Evolutionary conservation across 2,797 vertebrate genomes (phyloP).

Genomic region (Tragelaphus eurycerus): DNA sequence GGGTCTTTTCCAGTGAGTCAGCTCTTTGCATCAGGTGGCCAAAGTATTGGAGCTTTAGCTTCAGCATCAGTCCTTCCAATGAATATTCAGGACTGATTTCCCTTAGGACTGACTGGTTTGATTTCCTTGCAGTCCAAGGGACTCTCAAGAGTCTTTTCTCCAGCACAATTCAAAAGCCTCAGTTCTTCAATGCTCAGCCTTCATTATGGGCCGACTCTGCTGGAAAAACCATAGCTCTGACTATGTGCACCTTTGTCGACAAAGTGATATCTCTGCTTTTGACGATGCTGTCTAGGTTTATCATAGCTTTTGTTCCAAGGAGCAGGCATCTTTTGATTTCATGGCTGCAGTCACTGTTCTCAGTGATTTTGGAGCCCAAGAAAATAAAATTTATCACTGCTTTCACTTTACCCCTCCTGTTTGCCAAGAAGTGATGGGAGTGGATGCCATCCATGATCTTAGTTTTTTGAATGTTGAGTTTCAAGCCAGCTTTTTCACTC

Average conservation of each 20-base stretch:
- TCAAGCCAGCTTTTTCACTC: neutral
- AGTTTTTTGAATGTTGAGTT: neutral
- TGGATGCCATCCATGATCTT: neutral
- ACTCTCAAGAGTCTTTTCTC: neutral
- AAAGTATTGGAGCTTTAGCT: neutral
- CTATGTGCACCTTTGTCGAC: neutral
- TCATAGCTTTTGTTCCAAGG: neutral
- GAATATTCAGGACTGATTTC: neutral
- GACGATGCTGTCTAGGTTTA: neutral
- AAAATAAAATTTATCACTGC: neutral
- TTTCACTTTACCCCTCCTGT: neutral
- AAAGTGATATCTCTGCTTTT: neutral
- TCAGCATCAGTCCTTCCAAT: neutral
- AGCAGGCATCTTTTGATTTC: neutral
- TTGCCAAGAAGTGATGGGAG: neutral
- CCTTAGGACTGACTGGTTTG: neutral
- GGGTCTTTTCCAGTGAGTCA: neutral
- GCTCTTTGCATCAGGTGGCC: neutral
- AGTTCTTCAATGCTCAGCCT: neutral
- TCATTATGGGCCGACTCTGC: neutral
- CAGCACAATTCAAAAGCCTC: neutral
- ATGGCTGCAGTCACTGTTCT: neutral
- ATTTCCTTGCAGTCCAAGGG: neutral
- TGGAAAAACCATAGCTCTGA: neutral
- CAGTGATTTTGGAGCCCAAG: neutral